phyloP scores from a whole-genome alignment of 2,797 vertebrate species.

The Coregonus ussuriensis region DNA sequence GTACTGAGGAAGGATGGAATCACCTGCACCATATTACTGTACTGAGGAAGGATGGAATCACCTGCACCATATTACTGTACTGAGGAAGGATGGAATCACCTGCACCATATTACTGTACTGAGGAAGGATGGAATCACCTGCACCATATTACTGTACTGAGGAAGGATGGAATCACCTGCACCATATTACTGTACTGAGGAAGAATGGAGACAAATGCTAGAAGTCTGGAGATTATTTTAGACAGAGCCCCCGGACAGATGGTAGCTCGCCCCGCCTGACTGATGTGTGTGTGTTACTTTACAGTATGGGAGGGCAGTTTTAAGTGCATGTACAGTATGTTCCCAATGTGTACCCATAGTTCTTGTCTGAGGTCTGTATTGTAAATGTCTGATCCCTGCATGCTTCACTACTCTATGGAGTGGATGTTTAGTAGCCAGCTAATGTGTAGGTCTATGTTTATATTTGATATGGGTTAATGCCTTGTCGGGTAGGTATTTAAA shows the following conservation, averaged over 20 bases:
- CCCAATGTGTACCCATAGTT: neutral
- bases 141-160: no score
- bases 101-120: no score
- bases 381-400: neutral
- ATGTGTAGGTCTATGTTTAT: slow-evolving; percentile 4
- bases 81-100: no score
- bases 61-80: no score
- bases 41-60: neutral
- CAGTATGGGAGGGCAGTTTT: neutral
- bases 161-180: no score
- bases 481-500: no score
- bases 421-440: neutral
- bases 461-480: neutral
- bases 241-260: neutral
- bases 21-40: no score
- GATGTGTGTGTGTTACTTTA: neutral
- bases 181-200: no score
- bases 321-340: neutral
- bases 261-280: neutral
- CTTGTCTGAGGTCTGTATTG: neutral
- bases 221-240: neutral
- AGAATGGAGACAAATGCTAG: neutral
- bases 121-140: neutral
- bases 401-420: neutral
- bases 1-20: no score